phyloP scores from a whole-genome alignment of 2,888 invertebrate genomes.

The Apoda limacodes region DNA sequence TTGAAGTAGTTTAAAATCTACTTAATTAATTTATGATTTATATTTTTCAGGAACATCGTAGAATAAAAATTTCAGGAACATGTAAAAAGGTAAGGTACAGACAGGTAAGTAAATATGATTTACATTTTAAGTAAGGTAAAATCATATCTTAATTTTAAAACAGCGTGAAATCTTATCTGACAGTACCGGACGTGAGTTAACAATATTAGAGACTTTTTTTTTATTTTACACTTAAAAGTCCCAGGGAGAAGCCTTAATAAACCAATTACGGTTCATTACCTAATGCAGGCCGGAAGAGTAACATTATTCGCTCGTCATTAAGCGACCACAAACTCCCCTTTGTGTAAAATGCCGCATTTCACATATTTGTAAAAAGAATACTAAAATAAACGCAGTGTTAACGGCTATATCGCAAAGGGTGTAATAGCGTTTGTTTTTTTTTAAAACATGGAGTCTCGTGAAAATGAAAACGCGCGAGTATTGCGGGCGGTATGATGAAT shows the following conservation, averaged over 20 bases:
- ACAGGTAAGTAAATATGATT: no score
- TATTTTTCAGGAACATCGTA: no score
- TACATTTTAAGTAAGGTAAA: no score
- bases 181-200: conserved; percentile 35
- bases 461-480: conserved; percentile 42
- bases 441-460: conserved; percentile 27
- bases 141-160: no score
- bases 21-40: no score
- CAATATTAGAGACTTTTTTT: conserved; percentile 36
- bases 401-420: conserved; percentile 41
- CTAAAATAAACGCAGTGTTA: conserved; percentile 29
- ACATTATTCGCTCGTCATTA: conserved; percentile 63
- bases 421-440: conserved; percentile 31
- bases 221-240: conserved; percentile 48
- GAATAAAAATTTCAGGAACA: conserved; percentile 7
- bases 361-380: conserved; percentile 40
- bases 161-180: no score
- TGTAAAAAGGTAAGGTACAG: no score
- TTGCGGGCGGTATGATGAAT: conserved; percentile 54
- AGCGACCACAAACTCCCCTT: conserved; percentile 52
- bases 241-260: conserved; percentile 47
- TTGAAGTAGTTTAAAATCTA: no score
- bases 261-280: conserved; percentile 63
- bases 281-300: conserved; percentile 57
- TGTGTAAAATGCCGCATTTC: conserved; percentile 47